Percentiles rank a stretch among this genome's conserved stretches.
phyloP scores from a whole-genome alignment of 2,888 invertebrate species.

The Boloria selene region DNA sequence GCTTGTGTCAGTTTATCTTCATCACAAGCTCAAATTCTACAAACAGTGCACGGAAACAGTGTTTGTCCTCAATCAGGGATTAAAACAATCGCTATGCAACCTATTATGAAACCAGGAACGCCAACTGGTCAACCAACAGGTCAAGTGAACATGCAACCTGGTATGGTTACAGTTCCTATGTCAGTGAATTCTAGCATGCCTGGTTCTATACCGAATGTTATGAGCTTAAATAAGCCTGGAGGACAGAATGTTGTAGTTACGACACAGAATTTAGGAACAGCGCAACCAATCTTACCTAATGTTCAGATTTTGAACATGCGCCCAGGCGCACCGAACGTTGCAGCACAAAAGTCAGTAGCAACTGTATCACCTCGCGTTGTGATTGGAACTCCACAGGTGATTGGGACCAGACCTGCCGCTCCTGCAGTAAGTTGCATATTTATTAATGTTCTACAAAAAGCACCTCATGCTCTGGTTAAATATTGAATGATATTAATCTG shows the following conservation, averaged over 20 bases:
- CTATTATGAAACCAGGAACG: constrained; percentile 73
- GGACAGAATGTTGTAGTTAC: constrained; percentile 80
- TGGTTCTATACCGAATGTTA: constrained; percentile 84
- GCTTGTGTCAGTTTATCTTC: constrained; percentile 85
- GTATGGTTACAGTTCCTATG: constrained; percentile 85
- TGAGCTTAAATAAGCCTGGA: constrained; percentile 84
- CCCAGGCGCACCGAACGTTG: constrained; percentile 85
- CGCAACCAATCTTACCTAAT: constrained; percentile 86
- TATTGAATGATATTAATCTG: constrained; percentile 17
- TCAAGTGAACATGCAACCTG: constrained; percentile 75
- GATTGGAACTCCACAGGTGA: constrained; percentile 91
- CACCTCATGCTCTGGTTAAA: constrained; percentile 18
- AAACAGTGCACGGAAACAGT: constrained; percentile 77
- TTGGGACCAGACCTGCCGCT: constrained; percentile 90
- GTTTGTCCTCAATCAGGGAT: constrained; percentile 52
- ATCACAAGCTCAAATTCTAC: constrained; percentile 74
- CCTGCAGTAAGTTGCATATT: constrained; percentile 85
- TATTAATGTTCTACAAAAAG: constrained; percentile 24
- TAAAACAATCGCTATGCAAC: constrained; percentile 70
- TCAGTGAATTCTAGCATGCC: constrained; percentile 83
- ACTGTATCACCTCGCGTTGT: constrained; percentile 91
- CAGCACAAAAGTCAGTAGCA: constrained; percentile 89
- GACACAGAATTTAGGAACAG: constrained; percentile 83
- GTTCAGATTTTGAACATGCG: constrained; percentile 94
- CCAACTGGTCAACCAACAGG: constrained; percentile 58